These are phyloP conservation scores for Heliconius eleuchia DNA, from an alignment of 1,140 invertebrate genomes.

Conservation along the genomic window DNA sequence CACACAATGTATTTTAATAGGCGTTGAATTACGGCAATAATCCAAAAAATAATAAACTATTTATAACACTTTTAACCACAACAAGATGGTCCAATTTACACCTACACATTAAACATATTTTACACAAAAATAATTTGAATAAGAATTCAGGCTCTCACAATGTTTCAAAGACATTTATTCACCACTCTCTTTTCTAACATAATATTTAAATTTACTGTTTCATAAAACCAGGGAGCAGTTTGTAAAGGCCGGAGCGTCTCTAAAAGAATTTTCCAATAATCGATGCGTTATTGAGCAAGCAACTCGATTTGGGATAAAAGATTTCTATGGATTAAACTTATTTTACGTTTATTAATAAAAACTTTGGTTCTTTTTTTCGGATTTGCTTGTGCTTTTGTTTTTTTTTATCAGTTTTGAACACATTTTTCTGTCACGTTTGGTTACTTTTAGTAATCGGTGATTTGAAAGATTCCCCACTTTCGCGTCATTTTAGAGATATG, in stretches of 20 bases:
- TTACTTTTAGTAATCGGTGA: too few species aligned
- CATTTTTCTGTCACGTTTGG: too few species aligned
- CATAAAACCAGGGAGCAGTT: slow-evolving; percentile 43
- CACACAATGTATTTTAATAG: too few species aligned
- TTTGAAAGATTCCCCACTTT: too few species aligned
- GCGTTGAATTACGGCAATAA: too few species aligned
- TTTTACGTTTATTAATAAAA: slow-evolving; percentile 22
- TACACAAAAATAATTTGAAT: neutral
- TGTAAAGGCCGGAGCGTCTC: slow-evolving; percentile 45
- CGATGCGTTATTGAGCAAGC: slow-evolving; percentile 62
- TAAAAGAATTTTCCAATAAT: slow-evolving; percentile 68
- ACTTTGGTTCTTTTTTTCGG: neutral
- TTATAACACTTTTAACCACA: neutral
- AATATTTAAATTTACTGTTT: slow-evolving; percentile 65
- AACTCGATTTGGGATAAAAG: slow-evolving; percentile 57
- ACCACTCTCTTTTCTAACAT: slow-evolving; percentile 8
- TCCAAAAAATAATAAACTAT: too few species aligned
- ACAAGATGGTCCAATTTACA: neutral
- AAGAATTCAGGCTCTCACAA: neutral
- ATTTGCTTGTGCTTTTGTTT: too few species aligned
- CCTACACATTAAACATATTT: neutral
- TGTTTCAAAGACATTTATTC: slow-evolving; percentile 17
- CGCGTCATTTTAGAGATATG: too few species aligned
- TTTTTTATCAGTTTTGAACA: too few species aligned
- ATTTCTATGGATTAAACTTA: slow-evolving; percentile 61